Percentiles rank a stretch among this genome's conserved stretches.
phyloP scores from a whole-genome alignment of 2,888 invertebrate genomes.

The Galerucella pusilla region DNA sequence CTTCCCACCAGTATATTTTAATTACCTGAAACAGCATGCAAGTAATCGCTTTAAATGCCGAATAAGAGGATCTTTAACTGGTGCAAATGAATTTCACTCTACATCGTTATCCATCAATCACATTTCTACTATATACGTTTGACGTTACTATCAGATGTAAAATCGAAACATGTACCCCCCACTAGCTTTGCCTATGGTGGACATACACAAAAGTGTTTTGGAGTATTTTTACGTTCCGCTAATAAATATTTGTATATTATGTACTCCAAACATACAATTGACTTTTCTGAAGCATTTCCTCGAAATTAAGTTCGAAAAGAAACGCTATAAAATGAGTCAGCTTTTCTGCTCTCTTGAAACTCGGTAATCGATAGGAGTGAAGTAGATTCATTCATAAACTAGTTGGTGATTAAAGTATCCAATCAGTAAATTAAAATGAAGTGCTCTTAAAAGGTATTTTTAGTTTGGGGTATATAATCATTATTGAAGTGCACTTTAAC shows the following conservation, averaged over 20 bases:
- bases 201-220: too few species aligned
- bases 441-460: neutral
- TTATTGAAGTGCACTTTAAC: neutral
- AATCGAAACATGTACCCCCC: too few species aligned
- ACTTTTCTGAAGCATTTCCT: neutral
- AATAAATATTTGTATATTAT: neutral
- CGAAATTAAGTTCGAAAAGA: neutral
- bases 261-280: neutral
- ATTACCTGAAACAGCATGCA: too few species aligned
- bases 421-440: conserved; percentile 3
- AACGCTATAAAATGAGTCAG: neutral
- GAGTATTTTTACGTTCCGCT: neutral
- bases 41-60: too few species aligned
- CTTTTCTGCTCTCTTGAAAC: neutral
- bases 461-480: neutral
- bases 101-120: too few species aligned
- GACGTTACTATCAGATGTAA: too few species aligned
- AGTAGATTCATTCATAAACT: neutral
- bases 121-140: too few species aligned
- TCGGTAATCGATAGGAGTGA: neutral
- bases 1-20: too few species aligned
- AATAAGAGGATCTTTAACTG: too few species aligned
- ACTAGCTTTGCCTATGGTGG: too few species aligned
- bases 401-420: neutral
- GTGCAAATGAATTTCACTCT: too few species aligned